Conservation (phyloP, 2,797 vertebrate genomes). For the Anisognathus igniventris region DNA sequence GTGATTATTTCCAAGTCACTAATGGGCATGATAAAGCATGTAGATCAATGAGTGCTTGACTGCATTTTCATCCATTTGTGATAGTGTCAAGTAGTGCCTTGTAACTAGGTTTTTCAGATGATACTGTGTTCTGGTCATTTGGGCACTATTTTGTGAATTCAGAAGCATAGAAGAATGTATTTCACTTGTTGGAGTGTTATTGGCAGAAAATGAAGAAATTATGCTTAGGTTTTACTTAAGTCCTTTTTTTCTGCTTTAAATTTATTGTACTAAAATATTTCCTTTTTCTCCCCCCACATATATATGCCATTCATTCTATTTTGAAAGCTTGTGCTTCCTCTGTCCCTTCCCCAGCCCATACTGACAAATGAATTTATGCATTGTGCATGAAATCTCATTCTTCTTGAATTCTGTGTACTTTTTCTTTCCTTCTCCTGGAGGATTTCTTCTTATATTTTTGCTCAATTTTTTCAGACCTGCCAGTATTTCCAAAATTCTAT, state of each 20-base stretch:
- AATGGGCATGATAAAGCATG: not conserved
- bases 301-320: not conserved
- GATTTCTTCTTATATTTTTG: not conserved
- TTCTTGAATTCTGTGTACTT: not conserved
- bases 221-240: not conserved
- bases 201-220: not conserved
- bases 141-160: not conserved
- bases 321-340: not conserved
- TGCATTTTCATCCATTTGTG: not conserved
- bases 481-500: not conserved
- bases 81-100: fast-evolving
- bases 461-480: not conserved
- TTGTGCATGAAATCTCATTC: not conserved
- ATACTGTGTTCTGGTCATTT: not conserved
- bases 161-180: not conserved
- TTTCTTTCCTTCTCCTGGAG: not conserved
- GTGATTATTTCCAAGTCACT: not conserved
- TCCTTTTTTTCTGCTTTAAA: not conserved
- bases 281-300: not conserved
- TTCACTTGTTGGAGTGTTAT: not conserved
- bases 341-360: not conserved
- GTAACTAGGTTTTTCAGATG: not conserved
- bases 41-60: not conserved
- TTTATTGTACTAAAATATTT: not conserved
- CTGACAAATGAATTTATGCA: not conserved